phyloP scores from a whole-genome alignment of 2,113 vertebrate species.

The Noturus placidus region DNA sequence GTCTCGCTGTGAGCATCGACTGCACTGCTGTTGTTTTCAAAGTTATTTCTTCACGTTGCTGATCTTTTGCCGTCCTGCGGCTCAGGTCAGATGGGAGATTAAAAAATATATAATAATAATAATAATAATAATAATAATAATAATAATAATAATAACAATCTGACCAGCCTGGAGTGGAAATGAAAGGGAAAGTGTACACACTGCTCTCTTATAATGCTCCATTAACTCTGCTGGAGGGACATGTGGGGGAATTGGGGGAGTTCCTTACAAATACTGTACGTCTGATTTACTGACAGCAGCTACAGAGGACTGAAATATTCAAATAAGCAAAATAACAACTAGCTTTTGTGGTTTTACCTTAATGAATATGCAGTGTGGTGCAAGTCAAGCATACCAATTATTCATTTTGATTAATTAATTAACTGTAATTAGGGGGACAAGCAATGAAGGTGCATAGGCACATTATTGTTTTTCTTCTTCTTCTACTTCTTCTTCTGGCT shows the following conservation, averaged over 20 bases:
- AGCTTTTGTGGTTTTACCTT: neutral
- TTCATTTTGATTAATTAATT: neutral
- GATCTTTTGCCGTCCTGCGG: slow-evolving; percentile 10
- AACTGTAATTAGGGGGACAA: neutral
- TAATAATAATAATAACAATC: neutral
- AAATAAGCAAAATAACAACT: neutral
- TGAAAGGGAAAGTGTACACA: slow-evolving; percentile 11
- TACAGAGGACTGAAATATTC: neutral
- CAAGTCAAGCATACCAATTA: neutral
- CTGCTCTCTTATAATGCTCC: neutral
- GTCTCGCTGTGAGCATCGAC: neutral
- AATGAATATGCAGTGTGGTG: neutral
- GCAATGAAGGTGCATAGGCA: no score
- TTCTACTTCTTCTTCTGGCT: no score
- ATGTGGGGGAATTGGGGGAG: no score
- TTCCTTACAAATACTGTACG: neutral
- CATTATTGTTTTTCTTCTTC: no score
- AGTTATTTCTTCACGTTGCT: neutral
- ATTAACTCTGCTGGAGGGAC: neutral
- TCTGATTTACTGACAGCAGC: neutral
- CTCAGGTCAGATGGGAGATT: neutral
- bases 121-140: neutral
- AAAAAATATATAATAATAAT: neutral
- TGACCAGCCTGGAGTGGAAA: neutral
- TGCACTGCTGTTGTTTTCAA: neutral